These are phyloP conservation scores for Amblyjoppa fuscipennis DNA, from an alignment of 2,888 invertebrate genomes.

Conservation along the genomic window DNA sequence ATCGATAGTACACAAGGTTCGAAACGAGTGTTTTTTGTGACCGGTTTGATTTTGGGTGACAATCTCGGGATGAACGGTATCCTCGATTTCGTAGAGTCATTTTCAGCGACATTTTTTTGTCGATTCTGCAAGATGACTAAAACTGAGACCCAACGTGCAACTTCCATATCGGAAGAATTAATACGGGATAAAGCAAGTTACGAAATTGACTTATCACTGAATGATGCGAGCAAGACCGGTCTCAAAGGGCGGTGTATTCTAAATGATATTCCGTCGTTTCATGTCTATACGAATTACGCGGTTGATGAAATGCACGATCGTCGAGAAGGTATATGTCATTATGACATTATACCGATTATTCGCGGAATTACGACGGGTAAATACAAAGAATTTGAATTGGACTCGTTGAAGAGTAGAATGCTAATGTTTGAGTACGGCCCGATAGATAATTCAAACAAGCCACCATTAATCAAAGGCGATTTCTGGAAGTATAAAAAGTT, in stretches of 20 bases:
- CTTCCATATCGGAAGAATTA: constrained; percentile 28
- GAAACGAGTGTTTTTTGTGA: constrained; percentile 23
- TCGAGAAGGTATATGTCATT: constrained; percentile 50
- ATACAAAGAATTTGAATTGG: constrained; percentile 61
- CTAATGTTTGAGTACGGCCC: constrained; percentile 64
- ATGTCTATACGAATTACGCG: constrained; percentile 45
- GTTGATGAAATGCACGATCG: constrained; percentile 51
- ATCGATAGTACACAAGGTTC: constrained; percentile 52
- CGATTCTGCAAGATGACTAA: constrained; percentile 66
- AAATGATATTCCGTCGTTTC: constrained; percentile 38
- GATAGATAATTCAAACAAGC: constrained; percentile 62
- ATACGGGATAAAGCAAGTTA: constrained; percentile 38
- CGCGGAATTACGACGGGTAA: constrained; percentile 38
- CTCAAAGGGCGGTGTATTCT: constrained; percentile 44
- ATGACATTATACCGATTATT: constrained; percentile 49
- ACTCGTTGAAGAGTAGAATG: constrained; percentile 65
- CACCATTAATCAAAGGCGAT: constrained; percentile 58
- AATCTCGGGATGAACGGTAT: constrained; percentile 72
- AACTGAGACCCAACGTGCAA: constrained; percentile 23
- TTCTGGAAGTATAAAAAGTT: constrained; percentile 66
- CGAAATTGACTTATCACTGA: constrained; percentile 42
- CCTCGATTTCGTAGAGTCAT: constrained; percentile 71
- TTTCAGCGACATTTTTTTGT: constrained; percentile 68
- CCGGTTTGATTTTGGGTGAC: constrained; percentile 68
- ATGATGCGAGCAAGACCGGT: constrained; percentile 43